These are phyloP conservation scores for Carabus problematicus DNA, from an alignment of 2,888 invertebrate genomes.

Conservation along the genomic window DNA sequence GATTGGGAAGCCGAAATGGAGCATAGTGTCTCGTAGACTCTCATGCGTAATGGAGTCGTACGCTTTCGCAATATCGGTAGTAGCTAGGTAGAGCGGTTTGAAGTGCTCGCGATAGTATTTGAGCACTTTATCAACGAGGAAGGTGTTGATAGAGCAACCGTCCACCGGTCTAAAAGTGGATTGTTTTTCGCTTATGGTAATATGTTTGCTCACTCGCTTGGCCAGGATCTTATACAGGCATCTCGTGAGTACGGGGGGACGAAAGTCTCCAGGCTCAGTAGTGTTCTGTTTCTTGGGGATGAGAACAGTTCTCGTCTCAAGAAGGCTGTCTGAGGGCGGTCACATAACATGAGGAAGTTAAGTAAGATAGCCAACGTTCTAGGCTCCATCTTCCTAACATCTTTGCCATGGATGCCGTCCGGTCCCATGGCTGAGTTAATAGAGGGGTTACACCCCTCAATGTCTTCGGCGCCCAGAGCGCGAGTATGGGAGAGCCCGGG, in stretches of 20 bases:
- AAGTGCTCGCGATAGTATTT: no score
- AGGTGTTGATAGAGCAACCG: no score
- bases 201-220: slow-evolving; percentile 9
- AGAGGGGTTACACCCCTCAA: background rate
- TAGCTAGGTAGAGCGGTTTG: no score
- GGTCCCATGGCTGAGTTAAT: background rate
- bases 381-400: background rate
- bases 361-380: background rate
- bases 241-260: slow-evolving; percentile 36
- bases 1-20: no score
- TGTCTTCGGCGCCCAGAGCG: background rate
- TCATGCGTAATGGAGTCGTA: no score
- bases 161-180: no score
- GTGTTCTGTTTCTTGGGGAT: slow-evolving; percentile 19
- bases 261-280: slow-evolving; percentile 9
- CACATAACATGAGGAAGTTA: background rate
- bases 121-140: no score
- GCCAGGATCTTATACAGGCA: slow-evolving; percentile 41
- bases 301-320: slow-evolving; percentile 15
- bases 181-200: no score
- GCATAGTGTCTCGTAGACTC: no score
- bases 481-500: background rate
- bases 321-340: background rate
- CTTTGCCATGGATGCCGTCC: background rate
- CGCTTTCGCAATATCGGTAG: no score